These are phyloP conservation scores for Xenus cinereus DNA, from an alignment of 2,113 vertebrate species.

Conservation along the genomic window DNA sequence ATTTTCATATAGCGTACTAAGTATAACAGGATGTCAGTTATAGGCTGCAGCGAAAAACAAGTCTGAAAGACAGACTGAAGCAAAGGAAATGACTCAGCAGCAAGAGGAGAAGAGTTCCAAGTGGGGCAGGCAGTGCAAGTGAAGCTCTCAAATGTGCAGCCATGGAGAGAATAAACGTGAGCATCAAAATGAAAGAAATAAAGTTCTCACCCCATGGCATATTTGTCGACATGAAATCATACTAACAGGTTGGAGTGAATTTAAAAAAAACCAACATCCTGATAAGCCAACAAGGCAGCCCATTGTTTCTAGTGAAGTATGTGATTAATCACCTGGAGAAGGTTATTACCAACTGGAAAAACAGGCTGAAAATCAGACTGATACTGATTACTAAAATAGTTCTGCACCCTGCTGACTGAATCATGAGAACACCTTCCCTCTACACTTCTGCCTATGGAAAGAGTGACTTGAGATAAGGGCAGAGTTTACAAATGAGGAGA, in stretches of 20 bases:
- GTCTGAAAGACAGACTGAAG: conserved; percentile 31
- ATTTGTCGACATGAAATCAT: background rate
- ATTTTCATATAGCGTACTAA: conserved; percentile 31
- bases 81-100: conserved; percentile 62
- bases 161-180: background rate
- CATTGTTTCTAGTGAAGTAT: background rate
- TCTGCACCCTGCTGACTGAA: background rate
- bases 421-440: background rate
- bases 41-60: conserved; percentile 56
- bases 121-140: background rate
- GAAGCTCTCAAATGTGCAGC: background rate
- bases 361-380: background rate
- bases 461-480: background rate
- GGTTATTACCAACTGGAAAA: background rate
- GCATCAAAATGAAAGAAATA: background rate
- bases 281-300: background rate
- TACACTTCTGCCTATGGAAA: background rate
- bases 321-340: background rate
- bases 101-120: conserved; percentile 23
- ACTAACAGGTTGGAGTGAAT: background rate
- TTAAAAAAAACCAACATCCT: background rate
- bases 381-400: background rate
- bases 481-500: background rate
- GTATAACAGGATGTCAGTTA: conserved; percentile 64
- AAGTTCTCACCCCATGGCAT: background rate